These are phyloP conservation scores for Dicranocentrus wangi DNA, from an alignment of 2,888 invertebrate genomes.

Conservation along the genomic window DNA sequence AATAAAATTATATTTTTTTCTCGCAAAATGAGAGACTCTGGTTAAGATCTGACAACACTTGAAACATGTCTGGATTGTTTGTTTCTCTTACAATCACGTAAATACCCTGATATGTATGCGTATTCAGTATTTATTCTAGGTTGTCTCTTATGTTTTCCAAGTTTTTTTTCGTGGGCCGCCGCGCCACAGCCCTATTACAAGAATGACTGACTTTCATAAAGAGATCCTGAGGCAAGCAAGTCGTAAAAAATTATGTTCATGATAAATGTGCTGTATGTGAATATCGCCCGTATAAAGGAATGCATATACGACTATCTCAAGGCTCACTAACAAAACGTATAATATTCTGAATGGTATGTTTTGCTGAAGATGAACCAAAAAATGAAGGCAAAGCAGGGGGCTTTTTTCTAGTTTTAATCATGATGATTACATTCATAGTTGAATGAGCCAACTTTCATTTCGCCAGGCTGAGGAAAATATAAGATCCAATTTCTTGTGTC, in stretches of 20 bases:
- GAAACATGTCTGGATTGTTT: too few species aligned
- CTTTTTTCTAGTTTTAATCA: conserved; percentile 53
- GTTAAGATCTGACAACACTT: too few species aligned
- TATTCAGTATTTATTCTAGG: too few species aligned
- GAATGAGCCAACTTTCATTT: conserved; percentile 43
- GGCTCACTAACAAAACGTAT: too few species aligned
- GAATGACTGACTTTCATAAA: conserved; percentile 47
- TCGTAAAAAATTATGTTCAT: conserved; percentile 64
- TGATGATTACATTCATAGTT: conserved; percentile 53
- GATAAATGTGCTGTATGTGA: conserved; percentile 50
- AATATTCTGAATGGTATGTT: neutral
- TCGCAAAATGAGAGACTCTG: too few species aligned
- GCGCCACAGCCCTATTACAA: too few species aligned
- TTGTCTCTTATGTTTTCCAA: too few species aligned
- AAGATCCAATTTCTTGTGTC: conserved; percentile 5
- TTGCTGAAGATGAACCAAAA: conserved; percentile 29
- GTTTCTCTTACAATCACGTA: too few species aligned
- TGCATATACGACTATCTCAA: neutral
- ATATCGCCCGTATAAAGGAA: conserved; percentile 5
- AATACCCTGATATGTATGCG: too few species aligned
- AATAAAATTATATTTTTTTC: conserved; percentile 63
- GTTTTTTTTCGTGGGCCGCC: too few species aligned
- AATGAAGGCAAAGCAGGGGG: neutral
- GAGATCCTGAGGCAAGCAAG: conserved; percentile 56
- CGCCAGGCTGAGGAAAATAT: conserved; percentile 14